Base-by-base conservation (phyloP, 2,113 vertebrate species). In the Laterallus jamaicensis region DNA sequence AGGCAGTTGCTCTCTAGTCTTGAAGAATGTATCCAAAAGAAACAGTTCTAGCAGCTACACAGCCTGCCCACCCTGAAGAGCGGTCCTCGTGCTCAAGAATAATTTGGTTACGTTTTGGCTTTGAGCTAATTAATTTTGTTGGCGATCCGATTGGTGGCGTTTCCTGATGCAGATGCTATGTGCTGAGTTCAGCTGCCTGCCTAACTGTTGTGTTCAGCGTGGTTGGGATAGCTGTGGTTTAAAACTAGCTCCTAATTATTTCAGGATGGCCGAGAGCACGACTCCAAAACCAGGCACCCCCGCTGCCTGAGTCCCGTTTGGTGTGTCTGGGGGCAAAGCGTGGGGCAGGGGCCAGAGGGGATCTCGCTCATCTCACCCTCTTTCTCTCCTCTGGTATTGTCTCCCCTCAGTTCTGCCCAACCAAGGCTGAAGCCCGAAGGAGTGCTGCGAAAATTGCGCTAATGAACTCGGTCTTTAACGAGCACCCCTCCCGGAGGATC, bases 391-490 rank as follows among this genome's bases (percentile, higher is more conserved):
- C 5, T 37, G 0, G 4, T 37, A 8, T 39, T 9, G 5, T 56
- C n/a, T 80, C 66, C 95, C 39, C 75, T 50, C 97, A 99, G 99
- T 99, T 99, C 96, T 99, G 99, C 47, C 99, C 99, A 6, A 99
- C 99, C 9, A 99, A 99, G 96, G 99, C 99, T 0, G 99, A 99
- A 78, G 99, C 99, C 0, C 97, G 99, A 7, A 97, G 99, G 56
- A 99, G 99, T 6, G 99, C 99, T 0, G 99, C 99, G 26, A 99
- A 99, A 98, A 99, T 99, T 8, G 99, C 99, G 2, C 97, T 99
- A 26, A 99, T 99, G 99, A 99, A 99, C 95, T 99, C 99, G 0
- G 99, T 99, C 58, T 99, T 99, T 92, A 99, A 99, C 6, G 99
- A 99, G 85, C 99, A 99, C 70, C 99, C 99, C 1, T 99, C 99